Conservation (phyloP, 2,797 vertebrate genomes). For the Lepus townsendii region DNA sequence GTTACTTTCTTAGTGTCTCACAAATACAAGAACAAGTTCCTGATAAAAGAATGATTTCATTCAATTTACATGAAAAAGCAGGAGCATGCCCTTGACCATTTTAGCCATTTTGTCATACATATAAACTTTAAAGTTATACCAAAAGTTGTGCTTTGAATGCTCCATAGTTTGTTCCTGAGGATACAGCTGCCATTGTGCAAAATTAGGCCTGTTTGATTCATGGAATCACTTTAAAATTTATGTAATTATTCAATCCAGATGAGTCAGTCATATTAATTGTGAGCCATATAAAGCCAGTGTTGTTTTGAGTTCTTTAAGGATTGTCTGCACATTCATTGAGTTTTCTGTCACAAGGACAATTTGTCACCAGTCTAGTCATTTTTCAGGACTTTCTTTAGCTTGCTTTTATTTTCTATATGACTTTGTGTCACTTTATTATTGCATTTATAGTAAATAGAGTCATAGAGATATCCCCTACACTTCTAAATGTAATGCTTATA, state of each 20-base stretch:
- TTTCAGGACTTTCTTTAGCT: not conserved
- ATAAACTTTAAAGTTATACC: not conserved
- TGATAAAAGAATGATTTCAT: not conserved
- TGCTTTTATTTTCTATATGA: not conserved
- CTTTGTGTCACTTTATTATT: not conserved
- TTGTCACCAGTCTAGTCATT: not conserved
- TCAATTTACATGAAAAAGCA: not conserved
- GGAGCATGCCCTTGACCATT: not conserved
- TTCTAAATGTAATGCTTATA: not conserved
- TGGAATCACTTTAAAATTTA: not conserved
- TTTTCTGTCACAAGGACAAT: not conserved
- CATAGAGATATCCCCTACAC: not conserved
- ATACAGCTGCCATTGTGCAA: not conserved
- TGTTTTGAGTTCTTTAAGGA: conserved; percentile 17
- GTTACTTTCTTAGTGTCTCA: not conserved
- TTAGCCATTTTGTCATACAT: not conserved
- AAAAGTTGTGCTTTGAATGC: not conserved
- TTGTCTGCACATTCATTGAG: not conserved
- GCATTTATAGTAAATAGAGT: not conserved
- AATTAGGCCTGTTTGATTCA: not conserved
- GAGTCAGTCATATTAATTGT: conserved; percentile 17
- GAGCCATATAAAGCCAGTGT: not conserved
- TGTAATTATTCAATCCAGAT: not conserved
- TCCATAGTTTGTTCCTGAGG: not conserved
- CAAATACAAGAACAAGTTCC: not conserved